Percentiles rank a stretch among this genome's conserved stretches.
phyloP scores from a whole-genome alignment of 2,888 invertebrate genomes.

The Cephus spinipes region DNA sequence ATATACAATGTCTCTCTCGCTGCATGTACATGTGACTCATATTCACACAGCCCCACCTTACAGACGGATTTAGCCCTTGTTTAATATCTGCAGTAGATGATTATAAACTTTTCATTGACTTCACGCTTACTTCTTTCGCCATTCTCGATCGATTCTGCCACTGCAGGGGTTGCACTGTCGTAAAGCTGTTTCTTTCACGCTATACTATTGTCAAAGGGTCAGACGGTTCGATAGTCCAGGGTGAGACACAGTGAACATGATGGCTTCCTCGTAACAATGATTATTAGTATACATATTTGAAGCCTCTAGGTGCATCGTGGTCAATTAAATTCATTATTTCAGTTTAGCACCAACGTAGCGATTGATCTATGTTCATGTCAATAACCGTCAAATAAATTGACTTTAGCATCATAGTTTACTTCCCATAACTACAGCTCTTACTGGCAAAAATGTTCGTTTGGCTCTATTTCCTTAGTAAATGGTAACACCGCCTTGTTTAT shows the following conservation, averaged over 20 bases:
- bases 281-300: neutral
- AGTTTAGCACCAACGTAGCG: neutral
- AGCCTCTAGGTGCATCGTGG: neutral
- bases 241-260: neutral
- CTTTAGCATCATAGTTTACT: neutral
- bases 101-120: neutral
- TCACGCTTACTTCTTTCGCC: neutral
- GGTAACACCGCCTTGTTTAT: neutral
- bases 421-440: neutral
- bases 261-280: neutral
- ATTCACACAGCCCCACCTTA: neutral
- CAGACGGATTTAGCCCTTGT: neutral
- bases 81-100: neutral
- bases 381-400: neutral
- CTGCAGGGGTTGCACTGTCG: neutral
- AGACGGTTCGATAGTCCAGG: neutral
- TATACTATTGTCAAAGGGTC: neutral
- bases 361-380: too few relatives aligned
- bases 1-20: neutral
- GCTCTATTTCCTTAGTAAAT: slow-evolving; percentile 6
- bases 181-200: neutral
- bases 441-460: neutral
- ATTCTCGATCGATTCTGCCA: neutral
- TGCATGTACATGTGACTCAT: neutral
- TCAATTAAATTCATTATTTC: neutral